phyloP scores from a whole-genome alignment of 2,888 invertebrate species.

The Ganaspis brasiliensis region DNA sequence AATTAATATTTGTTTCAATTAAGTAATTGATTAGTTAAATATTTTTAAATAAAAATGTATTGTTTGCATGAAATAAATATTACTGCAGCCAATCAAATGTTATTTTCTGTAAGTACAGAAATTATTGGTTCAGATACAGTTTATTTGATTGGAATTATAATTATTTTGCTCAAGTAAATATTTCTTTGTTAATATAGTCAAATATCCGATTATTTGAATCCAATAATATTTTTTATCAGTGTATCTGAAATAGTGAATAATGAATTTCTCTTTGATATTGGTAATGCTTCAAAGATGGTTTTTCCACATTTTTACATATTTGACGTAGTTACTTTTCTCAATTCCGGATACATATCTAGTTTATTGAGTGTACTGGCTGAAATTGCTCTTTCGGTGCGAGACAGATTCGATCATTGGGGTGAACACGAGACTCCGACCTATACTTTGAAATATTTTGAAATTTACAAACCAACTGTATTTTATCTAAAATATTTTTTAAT shows the following conservation, averaged over 20 bases:
- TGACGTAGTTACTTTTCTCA: slow-evolving; percentile 8
- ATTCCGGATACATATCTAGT: slow-evolving; percentile 8
- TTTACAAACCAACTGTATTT: not conserved
- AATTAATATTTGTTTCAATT: too few species aligned
- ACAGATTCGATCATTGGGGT: slow-evolving; percentile 26
- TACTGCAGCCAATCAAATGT: too few species aligned
- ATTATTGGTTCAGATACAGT: too few species aligned
- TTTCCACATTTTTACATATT: slow-evolving; percentile 1
- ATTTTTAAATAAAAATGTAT: too few species aligned
- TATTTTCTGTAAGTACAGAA: too few species aligned
- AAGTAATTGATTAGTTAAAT: too few species aligned
- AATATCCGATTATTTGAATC: too few species aligned
- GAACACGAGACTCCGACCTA: slow-evolving; percentile 9
- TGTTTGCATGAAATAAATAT: too few species aligned
- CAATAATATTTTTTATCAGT: not conserved
- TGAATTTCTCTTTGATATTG: not conserved
- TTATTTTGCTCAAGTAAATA: too few species aligned
- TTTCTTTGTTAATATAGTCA: too few species aligned
- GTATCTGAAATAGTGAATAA: not conserved
- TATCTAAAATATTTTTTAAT: not conserved
- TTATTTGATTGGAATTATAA: too few species aligned
- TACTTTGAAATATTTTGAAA: not conserved
- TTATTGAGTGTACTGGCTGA: slow-evolving; percentile 36
- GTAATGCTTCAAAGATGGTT: not conserved
- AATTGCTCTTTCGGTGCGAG: slow-evolving; percentile 18